Evolutionary conservation across 2,797 vertebrate genomes (phyloP), one percentile per base, ranked within the genome.

Genomic region (Peromyscus attwateri): DNA sequence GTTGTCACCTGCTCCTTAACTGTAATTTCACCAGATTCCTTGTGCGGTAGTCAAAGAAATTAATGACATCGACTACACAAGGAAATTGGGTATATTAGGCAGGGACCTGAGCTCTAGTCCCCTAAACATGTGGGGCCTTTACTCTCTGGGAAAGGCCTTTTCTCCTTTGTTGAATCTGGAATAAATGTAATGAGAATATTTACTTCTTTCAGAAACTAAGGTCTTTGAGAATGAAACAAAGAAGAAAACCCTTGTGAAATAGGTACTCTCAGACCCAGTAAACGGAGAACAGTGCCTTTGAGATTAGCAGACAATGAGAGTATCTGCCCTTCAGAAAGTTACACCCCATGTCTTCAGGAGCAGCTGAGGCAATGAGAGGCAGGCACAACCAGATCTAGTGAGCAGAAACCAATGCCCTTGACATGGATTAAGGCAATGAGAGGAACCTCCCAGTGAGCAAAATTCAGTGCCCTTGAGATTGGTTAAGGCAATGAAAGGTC

Each of bases 231-330:
- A 34, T 52, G 34, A 85, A 70, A 25, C 23, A 70, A 23, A 85
- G 66, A 31, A 85, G 6, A 68, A 49, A n/a, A n/a, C 1, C 3
- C 31, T 49, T 49, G 19, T 68, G 29, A 68, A n/a, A 49, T n/a
- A 34, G 12, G 34, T 52, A 7, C 1, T 1, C 11, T 19, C 14
- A 52, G 31, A 70, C 3, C 7, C 19, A 25, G 0, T 49, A 6
- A 68, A 3, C 25, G 19, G 46, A 49, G n/a, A 52, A 85, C 1
- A 52, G 12, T 3, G 23, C 31, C 2, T 68, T 12, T 49, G 43
- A 68, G 19, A n/a, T 49, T 70, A 31, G 31, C 21, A 85, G 43
- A 52, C 31, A 70, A 49, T 68, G 29, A 34, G 43, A 66, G 3
- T 49, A 0, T 85, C 11, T 68, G 40, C 19, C 21, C 19, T 23